phyloP scores from a whole-genome alignment of 2,797 vertebrate species.

The Manis crassicaudata region DNA sequence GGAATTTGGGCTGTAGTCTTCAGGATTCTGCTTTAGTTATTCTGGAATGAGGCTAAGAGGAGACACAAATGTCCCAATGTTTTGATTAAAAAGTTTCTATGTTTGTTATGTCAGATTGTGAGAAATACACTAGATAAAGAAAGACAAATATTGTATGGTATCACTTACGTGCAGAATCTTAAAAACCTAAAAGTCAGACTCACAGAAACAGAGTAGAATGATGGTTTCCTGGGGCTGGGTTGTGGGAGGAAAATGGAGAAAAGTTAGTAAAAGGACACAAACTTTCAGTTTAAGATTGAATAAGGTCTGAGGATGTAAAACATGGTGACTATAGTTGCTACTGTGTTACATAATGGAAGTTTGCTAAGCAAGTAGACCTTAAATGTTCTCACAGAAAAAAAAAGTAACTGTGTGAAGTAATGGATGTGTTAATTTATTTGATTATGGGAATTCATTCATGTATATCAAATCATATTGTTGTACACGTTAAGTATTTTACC shows the following conservation, averaged over 20 bases:
- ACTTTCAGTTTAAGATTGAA: neutral
- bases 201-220: neutral
- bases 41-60: neutral
- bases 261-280: neutral
- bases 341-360: neutral
- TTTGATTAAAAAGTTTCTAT: neutral
- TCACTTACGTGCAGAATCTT: neutral
- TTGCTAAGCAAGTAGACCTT: neutral
- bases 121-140: neutral
- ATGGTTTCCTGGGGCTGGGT: neutral
- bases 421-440: neutral
- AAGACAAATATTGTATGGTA: neutral
- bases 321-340: neutral
- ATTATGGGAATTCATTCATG: neutral
- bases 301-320: neutral
- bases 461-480: neutral
- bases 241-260: neutral
- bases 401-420: neutral
- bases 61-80: neutral
- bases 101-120: neutral
- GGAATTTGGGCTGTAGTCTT: neutral
- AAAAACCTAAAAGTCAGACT: neutral
- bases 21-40: neutral
- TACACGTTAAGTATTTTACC: neutral
- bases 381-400: neutral